A percentile compares a stretch with the other conserved stretches of the same genome.
phyloP scores from a whole-genome alignment of 2,888 invertebrate species.

The Ernsta delagoae region DNA sequence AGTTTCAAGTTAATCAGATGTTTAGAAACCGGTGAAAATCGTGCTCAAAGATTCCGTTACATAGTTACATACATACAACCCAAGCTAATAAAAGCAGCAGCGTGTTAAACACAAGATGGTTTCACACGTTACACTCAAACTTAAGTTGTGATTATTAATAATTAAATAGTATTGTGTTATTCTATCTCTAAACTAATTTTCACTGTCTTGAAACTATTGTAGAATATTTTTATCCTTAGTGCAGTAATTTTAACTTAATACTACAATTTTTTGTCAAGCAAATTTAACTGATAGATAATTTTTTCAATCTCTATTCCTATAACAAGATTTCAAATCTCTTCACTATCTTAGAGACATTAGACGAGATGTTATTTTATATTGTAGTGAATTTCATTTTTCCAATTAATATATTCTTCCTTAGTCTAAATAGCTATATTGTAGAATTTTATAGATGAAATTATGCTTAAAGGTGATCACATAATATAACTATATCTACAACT shows the following conservation, averaged over 20 bases:
- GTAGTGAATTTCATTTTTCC: not conserved
- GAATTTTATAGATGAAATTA: not conserved
- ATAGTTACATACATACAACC: no score
- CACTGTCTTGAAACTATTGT: not conserved
- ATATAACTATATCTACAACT: no score
- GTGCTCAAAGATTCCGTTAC: no score
- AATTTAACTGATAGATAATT: not conserved
- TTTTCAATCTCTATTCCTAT: not conserved
- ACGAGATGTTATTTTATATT: not conserved
- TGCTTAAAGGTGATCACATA: not conserved
- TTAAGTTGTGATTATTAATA: no score
- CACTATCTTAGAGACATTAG: not conserved
- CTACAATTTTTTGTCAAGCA: not conserved
- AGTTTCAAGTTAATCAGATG: no score
- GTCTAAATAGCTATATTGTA: not conserved
- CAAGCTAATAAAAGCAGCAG: no score
- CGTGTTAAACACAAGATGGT: no score
- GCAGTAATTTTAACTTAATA: not conserved
- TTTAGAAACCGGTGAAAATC: no score
- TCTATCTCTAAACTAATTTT: no score
- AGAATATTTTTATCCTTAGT: not conserved
- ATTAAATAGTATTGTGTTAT: no score
- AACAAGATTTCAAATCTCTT: not conserved
- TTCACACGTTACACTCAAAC: no score
- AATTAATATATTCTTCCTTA: constrained; percentile 13